Evolutionary conservation across 1,140 invertebrate genomes (phyloP), one percentile per base, ranked within the genome.

Genomic region (Lordiphosa clarofinis): DNA sequence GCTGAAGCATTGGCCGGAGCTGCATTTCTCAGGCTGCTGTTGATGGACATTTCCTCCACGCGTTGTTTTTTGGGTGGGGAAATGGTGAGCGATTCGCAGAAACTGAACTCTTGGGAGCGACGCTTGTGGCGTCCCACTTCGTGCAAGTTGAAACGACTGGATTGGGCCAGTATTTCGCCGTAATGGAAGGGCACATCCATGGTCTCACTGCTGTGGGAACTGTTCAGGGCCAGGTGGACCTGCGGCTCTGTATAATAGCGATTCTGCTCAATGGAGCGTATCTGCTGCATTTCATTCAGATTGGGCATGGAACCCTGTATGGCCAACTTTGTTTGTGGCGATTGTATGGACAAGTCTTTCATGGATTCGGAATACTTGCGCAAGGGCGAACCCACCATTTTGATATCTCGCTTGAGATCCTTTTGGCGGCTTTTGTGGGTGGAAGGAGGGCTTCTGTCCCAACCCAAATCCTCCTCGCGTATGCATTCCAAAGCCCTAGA

Each of bases 231-330:
- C 5, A 48, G 64, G 10, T 50, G 53, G 1, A 11, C 8, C 21
- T 56, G 58, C 36, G 71, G 79, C 5, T 79, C 66, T 19, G 78
- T 68, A 52, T 69, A 89, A 47, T 89, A 89, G 2, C 88, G 82
- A 64, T 89, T 89, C 43, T 89, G 88, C 19, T 89, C 88, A 35
- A 89, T 88, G 7, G 87, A 78, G 12, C 70, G 65, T 12, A 88
- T 65, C 13, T 56, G 56, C 13, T 71, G 59, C 71, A 89, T 87
- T 40, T 89, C 86, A 58, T 88, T 88, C 0, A 89, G 59, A 75
- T 89, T 89, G 6, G 88, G 88, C 87, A 89, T 86, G 1, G 88
- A 89, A 4, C 88, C 88, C 31, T 88, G 87, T 12, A 79, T 89
- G 2, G 65, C 62, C 4, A 73, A 38, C 39, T 81, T 75, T 0